Base-by-base conservation (phyloP, 1,140 invertebrate genomes). In the Atta colombica region DNA sequence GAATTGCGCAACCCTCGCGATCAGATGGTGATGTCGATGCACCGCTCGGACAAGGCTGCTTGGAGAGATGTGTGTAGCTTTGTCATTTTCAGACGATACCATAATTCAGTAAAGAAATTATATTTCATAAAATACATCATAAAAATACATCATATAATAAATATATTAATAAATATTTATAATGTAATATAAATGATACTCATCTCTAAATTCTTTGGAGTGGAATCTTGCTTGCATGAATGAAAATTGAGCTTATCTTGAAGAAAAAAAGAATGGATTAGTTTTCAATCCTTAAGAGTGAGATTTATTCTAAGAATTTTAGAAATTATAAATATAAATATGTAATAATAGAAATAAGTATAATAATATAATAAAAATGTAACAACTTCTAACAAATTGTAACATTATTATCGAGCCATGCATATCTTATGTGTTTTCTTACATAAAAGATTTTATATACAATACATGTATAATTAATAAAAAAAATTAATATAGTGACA, bases 1-100 rank as follows among this genome's bases (percentile, higher is more conserved):
- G n/a, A 28, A 74, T 84, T 74, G 31, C 80, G 55, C 28, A 74
- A 82, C 53, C 53, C 14, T 2, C 51, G 66, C 63, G 28, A 45
- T 7, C 69, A 72, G 25, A 31, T 25, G 7, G 25, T 66, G 49
- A 80, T n/a, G 49, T 61, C 45, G 63, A 14, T 2, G 18, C 12
- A 14, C 3, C 16, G 21, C 61, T 65, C 35, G 28, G 53, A 77
- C 8, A 0, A 16, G 28, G 61, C 10, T 35, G 18, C 8, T 45
- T 45, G 8, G 39, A 45, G 39, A 10, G 63, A 68, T 12, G 25
- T 31, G 55, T 21, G 55, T 21, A 61, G 55, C 14, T 18, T 74
- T 49, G 18, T 61, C 31, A 18, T 49, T 55, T 35, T 25, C 31
- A 21, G 4, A 55, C 7, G n/a, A 12, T 45, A 45, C 18, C 18